phyloP scores from a whole-genome alignment of 2,113 vertebrate genomes.

The Uria lomvia region DNA sequence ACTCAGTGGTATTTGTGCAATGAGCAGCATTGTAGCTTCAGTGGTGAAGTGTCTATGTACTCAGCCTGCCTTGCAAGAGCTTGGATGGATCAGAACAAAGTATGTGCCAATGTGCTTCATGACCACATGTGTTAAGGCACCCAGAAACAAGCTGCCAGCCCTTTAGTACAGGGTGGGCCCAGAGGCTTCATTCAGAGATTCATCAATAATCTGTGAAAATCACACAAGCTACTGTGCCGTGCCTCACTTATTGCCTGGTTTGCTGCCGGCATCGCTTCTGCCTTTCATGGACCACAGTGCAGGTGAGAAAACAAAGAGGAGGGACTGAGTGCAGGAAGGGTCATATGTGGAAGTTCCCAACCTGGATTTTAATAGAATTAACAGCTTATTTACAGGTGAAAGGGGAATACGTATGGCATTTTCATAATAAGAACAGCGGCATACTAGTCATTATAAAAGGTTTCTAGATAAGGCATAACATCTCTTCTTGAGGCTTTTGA shows the following conservation, averaged over 20 bases:
- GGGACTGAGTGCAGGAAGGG: background rate
- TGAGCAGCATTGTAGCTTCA: background rate
- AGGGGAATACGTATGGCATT: background rate
- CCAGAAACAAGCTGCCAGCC: background rate
- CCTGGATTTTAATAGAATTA: background rate
- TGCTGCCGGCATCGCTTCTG: background rate
- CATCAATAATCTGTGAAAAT: background rate
- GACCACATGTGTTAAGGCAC: too few species aligned
- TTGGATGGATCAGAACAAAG: background rate
- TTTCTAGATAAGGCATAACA: background rate
- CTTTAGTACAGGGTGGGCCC: background rate
- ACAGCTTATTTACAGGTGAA: background rate
- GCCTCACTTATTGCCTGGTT: background rate
- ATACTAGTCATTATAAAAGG: background rate
- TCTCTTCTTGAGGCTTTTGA: background rate
- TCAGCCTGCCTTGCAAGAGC: background rate
- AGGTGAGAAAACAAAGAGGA: background rate
- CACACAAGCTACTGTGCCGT: fast-evolving
- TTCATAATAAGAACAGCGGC: background rate
- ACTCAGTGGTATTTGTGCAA: background rate
- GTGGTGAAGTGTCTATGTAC: background rate
- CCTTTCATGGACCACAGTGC: background rate
- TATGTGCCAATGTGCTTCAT: background rate
- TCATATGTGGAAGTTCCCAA: background rate
- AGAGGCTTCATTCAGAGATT: background rate